Percentiles rank a stretch among this genome's conserved stretches.
Conservation (phyloP, 2,888 invertebrate genomes). For the Dicycla oo region DNA sequence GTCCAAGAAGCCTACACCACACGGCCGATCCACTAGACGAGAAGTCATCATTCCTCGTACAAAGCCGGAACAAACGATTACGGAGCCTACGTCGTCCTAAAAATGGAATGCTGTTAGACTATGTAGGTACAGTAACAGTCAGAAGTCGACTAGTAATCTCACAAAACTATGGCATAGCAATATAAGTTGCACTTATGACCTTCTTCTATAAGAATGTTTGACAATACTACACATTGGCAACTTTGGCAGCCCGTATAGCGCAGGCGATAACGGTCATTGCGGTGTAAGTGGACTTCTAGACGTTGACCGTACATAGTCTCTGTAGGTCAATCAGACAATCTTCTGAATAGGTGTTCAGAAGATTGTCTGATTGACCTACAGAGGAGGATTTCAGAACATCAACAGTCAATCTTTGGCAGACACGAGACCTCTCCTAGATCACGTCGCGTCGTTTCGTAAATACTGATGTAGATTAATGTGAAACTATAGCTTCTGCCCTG, state of each 20-base stretch:
- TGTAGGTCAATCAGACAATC: too few relatives aligned
- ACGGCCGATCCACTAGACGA: conserved; percentile 82
- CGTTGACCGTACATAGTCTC: too few relatives aligned
- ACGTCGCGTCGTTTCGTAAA: neutral
- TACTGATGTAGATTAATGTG: neutral
- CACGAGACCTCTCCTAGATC: neutral
- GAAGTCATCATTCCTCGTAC: conserved; percentile 83
- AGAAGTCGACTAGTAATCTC: too few relatives aligned
- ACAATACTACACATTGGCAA: too few relatives aligned
- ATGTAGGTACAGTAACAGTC: too few relatives aligned
- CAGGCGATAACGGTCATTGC: too few relatives aligned
- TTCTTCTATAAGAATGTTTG: too few relatives aligned
- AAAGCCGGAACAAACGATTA: conserved; percentile 80
- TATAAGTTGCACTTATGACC: too few relatives aligned
- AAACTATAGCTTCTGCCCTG: neutral
- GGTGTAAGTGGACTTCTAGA: too few relatives aligned
- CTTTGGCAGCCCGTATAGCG: too few relatives aligned
- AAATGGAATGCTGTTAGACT: conserved; percentile 27
- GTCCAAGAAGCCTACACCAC: conserved; percentile 84
- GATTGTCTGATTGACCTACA: neutral
- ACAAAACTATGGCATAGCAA: too few relatives aligned
- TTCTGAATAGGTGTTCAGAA: too few relatives aligned
- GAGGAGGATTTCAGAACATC: neutral
- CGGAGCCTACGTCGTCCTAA: conserved; percentile 84
- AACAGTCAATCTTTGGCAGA: neutral